phyloP scores from a whole-genome alignment of 2,113 vertebrate genomes.

The Paratilapia polleni region DNA sequence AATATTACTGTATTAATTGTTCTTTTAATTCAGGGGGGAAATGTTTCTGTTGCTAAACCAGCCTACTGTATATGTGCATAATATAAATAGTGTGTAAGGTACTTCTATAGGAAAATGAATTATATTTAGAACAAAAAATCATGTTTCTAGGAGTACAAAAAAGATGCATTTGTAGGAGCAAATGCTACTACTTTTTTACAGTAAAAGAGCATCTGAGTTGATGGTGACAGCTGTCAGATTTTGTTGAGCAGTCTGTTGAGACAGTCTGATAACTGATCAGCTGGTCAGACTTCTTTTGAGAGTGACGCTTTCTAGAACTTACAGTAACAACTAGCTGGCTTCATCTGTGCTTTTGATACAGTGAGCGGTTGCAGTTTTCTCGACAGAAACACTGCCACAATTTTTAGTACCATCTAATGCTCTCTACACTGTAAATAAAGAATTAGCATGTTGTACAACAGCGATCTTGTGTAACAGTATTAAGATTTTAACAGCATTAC shows the following conservation, averaged over 20 bases:
- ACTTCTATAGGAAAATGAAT: background rate
- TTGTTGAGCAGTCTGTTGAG: constrained; percentile 32
- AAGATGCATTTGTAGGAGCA: background rate
- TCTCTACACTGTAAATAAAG: constrained; percentile 42
- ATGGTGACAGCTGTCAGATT: constrained; percentile 23
- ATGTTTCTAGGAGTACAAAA: background rate
- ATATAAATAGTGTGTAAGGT: background rate
- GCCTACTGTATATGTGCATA: background rate
- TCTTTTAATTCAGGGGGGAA: constrained; percentile 32
- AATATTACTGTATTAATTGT: constrained; percentile 44
- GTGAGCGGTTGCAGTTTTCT: constrained; percentile 8
- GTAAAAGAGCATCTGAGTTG: constrained; percentile 35
- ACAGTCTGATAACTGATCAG: constrained; percentile 27
- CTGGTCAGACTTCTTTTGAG: constrained; percentile 15
- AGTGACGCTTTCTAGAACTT: constrained; percentile 7
- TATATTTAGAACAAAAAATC: background rate
- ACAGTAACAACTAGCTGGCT: background rate
- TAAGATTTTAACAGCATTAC: constrained; percentile 69
- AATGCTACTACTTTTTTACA: background rate
- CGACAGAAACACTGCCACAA: background rate
- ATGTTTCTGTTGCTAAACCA: background rate
- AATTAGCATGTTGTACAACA: constrained; percentile 65
- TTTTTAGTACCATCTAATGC: constrained; percentile 11
- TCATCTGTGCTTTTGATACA: constrained; percentile 2
- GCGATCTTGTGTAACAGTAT: constrained; percentile 66